A percentile compares a stretch with the other conserved stretches of the same genome.
Conservation (phyloP, 1,140 invertebrate species). For the Drosophila sp. region DNA sequence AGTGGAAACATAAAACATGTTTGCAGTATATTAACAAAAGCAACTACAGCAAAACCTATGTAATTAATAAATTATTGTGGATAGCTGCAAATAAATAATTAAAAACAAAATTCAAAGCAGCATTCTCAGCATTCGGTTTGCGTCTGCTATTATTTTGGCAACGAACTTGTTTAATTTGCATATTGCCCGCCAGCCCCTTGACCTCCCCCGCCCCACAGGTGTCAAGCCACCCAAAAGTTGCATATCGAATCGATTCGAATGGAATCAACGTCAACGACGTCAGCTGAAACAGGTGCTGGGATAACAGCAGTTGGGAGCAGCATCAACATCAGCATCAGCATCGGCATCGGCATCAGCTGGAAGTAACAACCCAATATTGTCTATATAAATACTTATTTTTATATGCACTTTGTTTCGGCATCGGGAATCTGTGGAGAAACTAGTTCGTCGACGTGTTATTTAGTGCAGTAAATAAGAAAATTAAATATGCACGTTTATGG, state of each 20-base stretch:
- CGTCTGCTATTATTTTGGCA: slow-evolving; percentile 70
- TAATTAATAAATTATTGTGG: slow-evolving; percentile 45
- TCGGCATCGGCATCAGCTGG: slow-evolving; percentile 55
- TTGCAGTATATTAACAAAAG: slow-evolving; percentile 23
- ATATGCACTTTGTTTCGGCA: slow-evolving; percentile 74
- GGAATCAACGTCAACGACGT: slow-evolving; percentile 45
- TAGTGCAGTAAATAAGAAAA: slow-evolving; percentile 77
- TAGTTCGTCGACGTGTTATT: slow-evolving; percentile 68
- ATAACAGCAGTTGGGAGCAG: neutral
- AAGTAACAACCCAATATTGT: slow-evolving; percentile 8
- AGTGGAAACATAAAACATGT: slow-evolving; percentile 54
- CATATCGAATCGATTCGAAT: slow-evolving; percentile 23
- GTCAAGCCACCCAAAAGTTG: slow-evolving; percentile 17
- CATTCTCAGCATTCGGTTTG: slow-evolving; percentile 15
- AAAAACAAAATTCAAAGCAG: slow-evolving; percentile 61
- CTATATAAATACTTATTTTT: slow-evolving; percentile 72
- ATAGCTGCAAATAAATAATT: slow-evolving; percentile 77
- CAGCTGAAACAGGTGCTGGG: no score
- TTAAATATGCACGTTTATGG: slow-evolving; percentile 59
- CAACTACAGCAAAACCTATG: slow-evolving; percentile 51
- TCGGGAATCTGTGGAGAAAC: slow-evolving; percentile 63
- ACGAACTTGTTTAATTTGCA: slow-evolving; percentile 80
- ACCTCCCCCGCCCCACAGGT: slow-evolving; percentile 4
- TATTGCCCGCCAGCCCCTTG: slow-evolving; percentile 37
- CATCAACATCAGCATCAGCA: slow-evolving; percentile 7